phyloP scores from a whole-genome alignment of 2,113 vertebrate genomes.

The Aleadryas rufinucha region DNA sequence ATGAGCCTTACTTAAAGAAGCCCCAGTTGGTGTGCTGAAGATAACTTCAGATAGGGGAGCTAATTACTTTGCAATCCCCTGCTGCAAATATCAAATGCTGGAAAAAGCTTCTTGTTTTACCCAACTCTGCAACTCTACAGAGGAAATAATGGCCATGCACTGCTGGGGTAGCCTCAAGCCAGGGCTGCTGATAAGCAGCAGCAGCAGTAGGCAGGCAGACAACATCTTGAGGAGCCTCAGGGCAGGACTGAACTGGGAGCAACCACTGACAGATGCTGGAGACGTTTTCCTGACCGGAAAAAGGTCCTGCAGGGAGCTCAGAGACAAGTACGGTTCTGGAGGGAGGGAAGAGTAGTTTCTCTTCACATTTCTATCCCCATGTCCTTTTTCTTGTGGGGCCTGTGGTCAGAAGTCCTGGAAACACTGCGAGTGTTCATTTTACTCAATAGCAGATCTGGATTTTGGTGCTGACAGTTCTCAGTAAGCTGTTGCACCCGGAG shows the following conservation, averaged over 20 bases:
- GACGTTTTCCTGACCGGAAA: neutral
- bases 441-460: neutral
- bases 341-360: neutral
- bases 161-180: slow-evolving; percentile 14
- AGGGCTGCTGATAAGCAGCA: slow-evolving; percentile 38
- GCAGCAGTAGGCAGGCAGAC: neutral
- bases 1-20: neutral
- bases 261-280: neutral
- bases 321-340: neutral
- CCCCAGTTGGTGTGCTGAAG: neutral
- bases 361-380: neutral
- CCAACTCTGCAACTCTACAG: neutral
- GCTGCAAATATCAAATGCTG: neutral
- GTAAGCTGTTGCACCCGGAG: neutral
- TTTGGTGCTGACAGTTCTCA: neutral
- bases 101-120: neutral
- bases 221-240: neutral
- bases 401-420: neutral
- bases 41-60: slow-evolving; percentile 2
- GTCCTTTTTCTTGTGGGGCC: neutral
- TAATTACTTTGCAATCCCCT: neutral
- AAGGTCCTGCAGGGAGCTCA: neutral
- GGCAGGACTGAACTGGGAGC: neutral
- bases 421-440: neutral
- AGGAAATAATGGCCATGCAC: neutral